Evolutionary conservation across 2,888 invertebrate species (phyloP).

Genomic region (Pachliopta kotzebuea): DNA sequence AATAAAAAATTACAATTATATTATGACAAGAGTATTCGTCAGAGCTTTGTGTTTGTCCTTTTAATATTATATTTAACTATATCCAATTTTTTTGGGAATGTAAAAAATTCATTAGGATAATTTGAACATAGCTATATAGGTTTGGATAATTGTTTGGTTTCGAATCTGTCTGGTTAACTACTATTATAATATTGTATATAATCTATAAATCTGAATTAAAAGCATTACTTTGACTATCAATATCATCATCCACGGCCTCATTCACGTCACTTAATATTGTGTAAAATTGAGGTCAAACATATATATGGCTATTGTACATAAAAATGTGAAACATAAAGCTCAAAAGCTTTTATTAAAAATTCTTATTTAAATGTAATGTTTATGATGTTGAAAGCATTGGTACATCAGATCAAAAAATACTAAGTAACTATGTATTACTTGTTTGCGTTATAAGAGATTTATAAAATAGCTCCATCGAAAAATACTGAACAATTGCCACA

Average conservation of each 20-base stretch:
- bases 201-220: too few relatives aligned
- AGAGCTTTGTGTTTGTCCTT: conserved; percentile 13
- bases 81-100: not conserved
- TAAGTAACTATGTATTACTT: not conserved
- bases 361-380: too few relatives aligned
- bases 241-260: too few relatives aligned
- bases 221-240: too few relatives aligned
- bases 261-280: too few relatives aligned
- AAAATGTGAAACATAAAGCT: too few relatives aligned
- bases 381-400: not conserved
- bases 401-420: not conserved
- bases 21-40: conserved; percentile 9
- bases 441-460: conserved; percentile 6
- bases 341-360: too few relatives aligned
- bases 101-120: not conserved
- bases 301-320: too few relatives aligned
- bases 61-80: not conserved
- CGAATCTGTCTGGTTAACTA: too few relatives aligned
- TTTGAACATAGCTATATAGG: not conserved
- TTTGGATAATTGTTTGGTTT: too few relatives aligned
- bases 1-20: conserved; percentile 20
- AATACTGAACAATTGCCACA: conserved; percentile 22
- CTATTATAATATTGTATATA: too few relatives aligned
- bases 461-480: conserved; percentile 9
- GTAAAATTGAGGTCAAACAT: too few relatives aligned